phyloP scores from a whole-genome alignment of 1,140 invertebrate genomes.

The Leucophenga varia region DNA sequence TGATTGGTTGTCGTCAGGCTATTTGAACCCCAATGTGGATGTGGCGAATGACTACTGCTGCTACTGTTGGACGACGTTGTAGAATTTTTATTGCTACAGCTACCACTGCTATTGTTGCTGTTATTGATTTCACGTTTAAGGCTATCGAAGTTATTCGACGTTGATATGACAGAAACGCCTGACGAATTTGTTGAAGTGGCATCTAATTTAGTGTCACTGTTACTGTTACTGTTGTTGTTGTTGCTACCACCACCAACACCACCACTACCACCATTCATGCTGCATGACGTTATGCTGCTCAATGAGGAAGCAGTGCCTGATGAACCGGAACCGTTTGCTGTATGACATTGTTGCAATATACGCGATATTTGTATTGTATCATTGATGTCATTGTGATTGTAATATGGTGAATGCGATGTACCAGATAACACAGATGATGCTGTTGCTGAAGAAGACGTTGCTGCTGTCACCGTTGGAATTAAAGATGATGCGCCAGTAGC shows the following conservation, averaged over 20 bases:
- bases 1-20: conserved; percentile 11
- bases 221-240: conserved; percentile 8
- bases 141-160: conserved; percentile 32
- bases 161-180: too few species aligned
- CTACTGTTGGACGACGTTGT: background rate
- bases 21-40: conserved; percentile 1
- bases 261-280: too few species aligned
- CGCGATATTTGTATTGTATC: conserved; percentile 54
- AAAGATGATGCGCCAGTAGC: background rate
- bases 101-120: background rate
- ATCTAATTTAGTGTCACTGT: too few species aligned
- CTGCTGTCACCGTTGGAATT: too few species aligned
- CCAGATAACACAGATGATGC: conserved; percentile 1
- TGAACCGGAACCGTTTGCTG: background rate
- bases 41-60: too few species aligned
- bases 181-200: too few species aligned
- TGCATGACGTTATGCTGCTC: background rate
- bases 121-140: conserved; percentile 26
- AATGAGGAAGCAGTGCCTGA: background rate
- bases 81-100: background rate
- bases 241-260: too few species aligned
- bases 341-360: conserved; percentile 52
- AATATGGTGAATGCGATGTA: conserved; percentile 25
- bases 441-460: background rate
- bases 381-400: conserved; percentile 51